Evolutionary conservation across 2,797 vertebrate genomes (phyloP).

Genomic region (Liasis olivaceus): DNA sequence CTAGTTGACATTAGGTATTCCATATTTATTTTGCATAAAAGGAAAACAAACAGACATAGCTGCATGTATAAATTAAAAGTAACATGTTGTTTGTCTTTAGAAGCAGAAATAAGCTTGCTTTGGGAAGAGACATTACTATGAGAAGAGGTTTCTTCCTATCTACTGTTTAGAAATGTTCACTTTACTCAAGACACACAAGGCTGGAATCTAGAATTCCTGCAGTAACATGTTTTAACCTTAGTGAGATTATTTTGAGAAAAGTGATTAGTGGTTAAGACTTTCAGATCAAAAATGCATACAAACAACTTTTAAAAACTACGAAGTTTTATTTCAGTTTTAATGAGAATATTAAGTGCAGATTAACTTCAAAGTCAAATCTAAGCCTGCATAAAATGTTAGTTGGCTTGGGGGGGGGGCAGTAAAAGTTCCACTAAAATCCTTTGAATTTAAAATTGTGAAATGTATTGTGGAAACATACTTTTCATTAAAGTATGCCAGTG

Average conservation of each 20-base stretch:
- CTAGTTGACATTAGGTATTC: background rate
- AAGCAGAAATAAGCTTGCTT: background rate
- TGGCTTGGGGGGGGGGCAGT: background rate
- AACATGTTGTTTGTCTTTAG: background rate
- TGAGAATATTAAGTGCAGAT: background rate
- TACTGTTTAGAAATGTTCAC: background rate
- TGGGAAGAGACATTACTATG: background rate
- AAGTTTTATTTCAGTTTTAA: background rate
- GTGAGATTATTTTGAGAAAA: background rate
- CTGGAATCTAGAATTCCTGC: background rate
- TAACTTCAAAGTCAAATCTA: background rate
- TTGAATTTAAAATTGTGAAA: background rate
- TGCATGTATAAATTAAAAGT: background rate
- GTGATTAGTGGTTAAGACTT: background rate
- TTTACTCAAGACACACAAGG: background rate
- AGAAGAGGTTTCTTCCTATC: background rate
- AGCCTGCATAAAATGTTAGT: background rate
- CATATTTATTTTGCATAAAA: too few species aligned
- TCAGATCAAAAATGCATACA: accelerated
- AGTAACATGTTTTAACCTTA: background rate
- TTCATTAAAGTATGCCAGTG: background rate
- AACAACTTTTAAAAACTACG: background rate
- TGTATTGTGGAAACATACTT: background rate
- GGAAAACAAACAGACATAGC: background rate
- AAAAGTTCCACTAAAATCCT: background rate